Evolutionary conservation across 2,888 invertebrate genomes (phyloP), one percentile per base, ranked within the genome.

Genomic region (Minunthozetes semirufus): DNA sequence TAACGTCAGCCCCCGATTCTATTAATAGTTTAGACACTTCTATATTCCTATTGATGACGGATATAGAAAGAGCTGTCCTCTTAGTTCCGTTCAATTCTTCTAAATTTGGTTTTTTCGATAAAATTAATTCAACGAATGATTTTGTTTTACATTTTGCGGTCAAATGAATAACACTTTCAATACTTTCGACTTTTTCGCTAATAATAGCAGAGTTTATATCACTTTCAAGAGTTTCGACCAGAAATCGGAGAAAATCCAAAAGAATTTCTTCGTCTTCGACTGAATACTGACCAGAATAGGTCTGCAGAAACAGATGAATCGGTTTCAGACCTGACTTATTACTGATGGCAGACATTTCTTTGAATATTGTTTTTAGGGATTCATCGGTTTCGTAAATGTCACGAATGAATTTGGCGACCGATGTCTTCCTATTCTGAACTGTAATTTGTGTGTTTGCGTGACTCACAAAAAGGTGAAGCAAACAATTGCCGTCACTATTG

Each of bases 401-500:
- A 70, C 76, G 73, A n/a, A 77, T 48, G 72, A 77, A 76, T 6
- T 77, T 76, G 56, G 75, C 75, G n/a, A 78, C 77, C 15, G 29
- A 29, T 42, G 33, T 66, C 42, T 42, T 66, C 59, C 76, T 75
- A 33, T 75, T 79, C 53, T 79, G 78, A 74, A 79, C 80, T 78
- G 78, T 83, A 4, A 66, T 66, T 42, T 66, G 19, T 33, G 33
- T 66, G 19, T 33, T 66, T 8, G 66, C 66, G 82, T 82, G 81
- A 33, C 81, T 79, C 17, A 83, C 82, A 80, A 84, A 80, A 48
- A 81, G 78, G 78, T 84, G 84, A 6, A 84, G 79, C 19, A 83
- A 79, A 72, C 82, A 83, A 77, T 82, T 80, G 29, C 82, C 82
- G 42, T 80, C 78, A 25, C 80, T 79, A 76, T 82, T 81, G 38